Evolutionary conservation across 2,888 invertebrate species (phyloP).

Genomic region (Baccha elongata): DNA sequence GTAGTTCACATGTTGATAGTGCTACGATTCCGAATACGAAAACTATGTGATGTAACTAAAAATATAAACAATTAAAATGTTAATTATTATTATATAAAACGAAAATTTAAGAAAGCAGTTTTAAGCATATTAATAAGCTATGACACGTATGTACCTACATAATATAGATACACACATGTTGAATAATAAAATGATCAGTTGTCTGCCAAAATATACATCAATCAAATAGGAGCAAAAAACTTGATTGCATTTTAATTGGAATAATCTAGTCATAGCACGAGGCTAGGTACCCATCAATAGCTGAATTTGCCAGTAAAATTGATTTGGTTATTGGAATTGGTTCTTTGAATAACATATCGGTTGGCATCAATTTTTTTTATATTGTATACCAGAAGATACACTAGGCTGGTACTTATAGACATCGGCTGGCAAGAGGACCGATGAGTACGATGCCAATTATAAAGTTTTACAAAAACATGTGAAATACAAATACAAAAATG

Average conservation of each 20-base stretch:
- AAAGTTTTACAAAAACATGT: too few species aligned
- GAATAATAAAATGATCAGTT: conserved; percentile 23
- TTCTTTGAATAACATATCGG: not conserved
- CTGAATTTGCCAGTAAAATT: not conserved
- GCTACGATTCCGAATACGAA: conserved; percentile 71
- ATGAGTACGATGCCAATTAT: too few species aligned
- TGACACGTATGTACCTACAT: conserved; percentile 53
- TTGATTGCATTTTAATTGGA: conserved; percentile 39
- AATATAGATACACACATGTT: too few species aligned
- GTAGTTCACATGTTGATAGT: conserved; percentile 76
- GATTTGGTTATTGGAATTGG: not conserved
- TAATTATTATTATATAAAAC: conserved; percentile 10
- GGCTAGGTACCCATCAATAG: not conserved
- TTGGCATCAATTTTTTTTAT: not conserved
- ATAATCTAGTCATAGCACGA: not conserved
- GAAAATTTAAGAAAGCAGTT: conserved; percentile 25
- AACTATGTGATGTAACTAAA: conserved; percentile 57
- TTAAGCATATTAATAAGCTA: conserved; percentile 71
- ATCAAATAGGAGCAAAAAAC: not conserved
- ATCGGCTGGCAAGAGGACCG: too few species aligned
- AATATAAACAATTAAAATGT: conserved; percentile 18
- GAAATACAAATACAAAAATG: too few species aligned
- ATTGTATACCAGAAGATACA: too few species aligned
- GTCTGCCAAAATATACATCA: conserved; percentile 48
- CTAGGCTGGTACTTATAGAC: too few species aligned